Evolutionary conservation across 2,797 vertebrate genomes (phyloP).

Genomic region (Molossus alvarezi): DNA sequence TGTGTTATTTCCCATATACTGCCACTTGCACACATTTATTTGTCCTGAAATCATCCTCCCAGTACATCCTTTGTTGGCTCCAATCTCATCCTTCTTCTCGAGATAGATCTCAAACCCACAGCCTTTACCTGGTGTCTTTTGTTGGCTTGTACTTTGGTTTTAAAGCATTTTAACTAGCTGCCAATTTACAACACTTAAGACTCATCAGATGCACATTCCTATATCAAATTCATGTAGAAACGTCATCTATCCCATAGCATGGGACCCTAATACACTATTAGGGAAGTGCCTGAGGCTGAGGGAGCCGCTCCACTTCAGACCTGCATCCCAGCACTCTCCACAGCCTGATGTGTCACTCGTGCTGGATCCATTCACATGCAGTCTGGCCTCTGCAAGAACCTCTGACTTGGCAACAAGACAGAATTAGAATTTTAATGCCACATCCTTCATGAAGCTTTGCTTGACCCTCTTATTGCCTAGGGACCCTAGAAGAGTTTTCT

Average conservation of each 20-base stretch:
- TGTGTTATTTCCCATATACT: background rate
- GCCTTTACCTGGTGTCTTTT: background rate
- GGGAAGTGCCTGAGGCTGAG: background rate
- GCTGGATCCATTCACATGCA: background rate
- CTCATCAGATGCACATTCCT: background rate
- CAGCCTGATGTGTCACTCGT: background rate
- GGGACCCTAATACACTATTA: no score
- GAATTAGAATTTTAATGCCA: background rate
- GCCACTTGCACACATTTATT: background rate
- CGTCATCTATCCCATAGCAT: background rate
- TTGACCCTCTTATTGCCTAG: background rate
- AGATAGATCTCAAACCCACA: background rate
- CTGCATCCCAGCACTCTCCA: background rate
- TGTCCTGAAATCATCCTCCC: background rate
- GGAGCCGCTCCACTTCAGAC: fast-evolving
- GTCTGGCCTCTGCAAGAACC: background rate
- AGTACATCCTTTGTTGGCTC: fast-evolving
- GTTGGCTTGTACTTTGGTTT: background rate
- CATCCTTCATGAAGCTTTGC: background rate
- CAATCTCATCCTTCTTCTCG: background rate
- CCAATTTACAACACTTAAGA: background rate
- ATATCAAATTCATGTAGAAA: background rate
- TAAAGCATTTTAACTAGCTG: background rate
- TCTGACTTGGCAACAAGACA: background rate
- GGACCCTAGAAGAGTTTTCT: background rate